phyloP scores from a whole-genome alignment of 2,113 vertebrate species.

The Dinomys branickii region DNA sequence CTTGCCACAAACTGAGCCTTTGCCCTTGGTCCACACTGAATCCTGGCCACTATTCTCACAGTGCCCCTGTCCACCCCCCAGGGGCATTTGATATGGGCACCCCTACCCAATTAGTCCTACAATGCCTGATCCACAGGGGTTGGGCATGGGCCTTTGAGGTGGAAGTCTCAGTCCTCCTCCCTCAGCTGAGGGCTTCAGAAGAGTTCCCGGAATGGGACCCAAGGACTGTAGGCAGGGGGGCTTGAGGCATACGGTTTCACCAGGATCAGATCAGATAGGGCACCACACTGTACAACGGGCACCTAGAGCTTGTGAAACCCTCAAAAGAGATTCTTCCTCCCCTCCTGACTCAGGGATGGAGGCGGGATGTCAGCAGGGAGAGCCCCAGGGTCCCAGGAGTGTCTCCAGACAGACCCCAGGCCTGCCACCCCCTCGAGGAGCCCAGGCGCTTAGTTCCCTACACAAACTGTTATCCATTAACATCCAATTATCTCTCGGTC shows the following conservation, averaged over 20 bases:
- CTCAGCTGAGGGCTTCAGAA: not conserved
- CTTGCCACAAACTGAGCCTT: not conserved
- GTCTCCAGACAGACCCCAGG: slow-evolving; percentile 5
- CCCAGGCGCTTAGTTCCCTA: slow-evolving; percentile 83
- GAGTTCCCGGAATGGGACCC: not conserved
- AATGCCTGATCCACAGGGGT: not conserved
- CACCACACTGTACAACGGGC: not conserved
- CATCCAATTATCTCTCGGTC: slow-evolving; percentile 97
- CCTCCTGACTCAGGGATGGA: slow-evolving; percentile 36
- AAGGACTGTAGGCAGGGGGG: not conserved
- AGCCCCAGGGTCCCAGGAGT: not conserved
- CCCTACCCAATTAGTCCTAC: not conserved
- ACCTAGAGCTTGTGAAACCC: not conserved
- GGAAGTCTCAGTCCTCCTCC: not conserved
- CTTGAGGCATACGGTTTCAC: not conserved
- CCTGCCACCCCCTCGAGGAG: slow-evolving; percentile 71
- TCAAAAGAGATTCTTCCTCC: not conserved
- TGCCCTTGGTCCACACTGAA: not conserved
- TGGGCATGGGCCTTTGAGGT: not conserved
- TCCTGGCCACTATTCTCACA: not conserved
- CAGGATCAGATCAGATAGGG: not conserved
- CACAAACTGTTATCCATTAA: slow-evolving; percentile 98
- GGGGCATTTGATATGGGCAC: not conserved
- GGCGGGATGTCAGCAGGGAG: not conserved
- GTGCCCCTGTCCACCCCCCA: not conserved